A percentile compares a stretch with the other conserved stretches of the same genome.
Evolutionary conservation across 1,140 invertebrate genomes (phyloP).

Genomic region (Delia radicum): DNA sequence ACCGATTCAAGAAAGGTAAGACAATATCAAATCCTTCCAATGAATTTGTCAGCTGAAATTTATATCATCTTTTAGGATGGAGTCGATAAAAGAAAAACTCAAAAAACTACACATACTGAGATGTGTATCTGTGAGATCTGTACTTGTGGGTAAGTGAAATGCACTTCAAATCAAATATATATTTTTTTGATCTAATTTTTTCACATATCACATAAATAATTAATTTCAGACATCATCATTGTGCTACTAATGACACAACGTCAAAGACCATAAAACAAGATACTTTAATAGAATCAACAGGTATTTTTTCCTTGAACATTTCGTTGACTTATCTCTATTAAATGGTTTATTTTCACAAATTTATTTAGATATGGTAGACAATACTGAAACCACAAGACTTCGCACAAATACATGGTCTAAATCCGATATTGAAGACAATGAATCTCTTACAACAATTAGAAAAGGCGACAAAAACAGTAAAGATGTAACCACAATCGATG

Average conservation of each 20-base stretch:
- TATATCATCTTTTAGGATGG: slow-evolving; percentile 35
- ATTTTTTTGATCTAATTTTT: too few species aligned
- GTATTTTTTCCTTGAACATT: background rate
- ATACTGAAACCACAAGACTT: slow-evolving; percentile 67
- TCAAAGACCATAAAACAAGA: slow-evolving; percentile 37
- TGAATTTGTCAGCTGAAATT: background rate
- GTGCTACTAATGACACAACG: slow-evolving; percentile 38
- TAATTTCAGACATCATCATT: slow-evolving; percentile 49
- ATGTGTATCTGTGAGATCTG: slow-evolving; percentile 88
- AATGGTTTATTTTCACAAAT: background rate
- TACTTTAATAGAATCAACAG: slow-evolving; percentile 29
- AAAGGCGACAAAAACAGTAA: slow-evolving; percentile 66
- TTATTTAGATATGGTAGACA: slow-evolving; percentile 44
- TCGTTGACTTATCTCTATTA: background rate
- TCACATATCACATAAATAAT: too few species aligned
- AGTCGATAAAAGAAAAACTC: slow-evolving; percentile 53
- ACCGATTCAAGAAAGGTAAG: slow-evolving; percentile 52
- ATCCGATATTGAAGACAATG: slow-evolving; percentile 64
- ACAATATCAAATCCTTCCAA: slow-evolving; percentile 19
- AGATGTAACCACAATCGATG: slow-evolving; percentile 63
- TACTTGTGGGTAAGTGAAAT: slow-evolving; percentile 88
- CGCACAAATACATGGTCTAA: slow-evolving; percentile 81
- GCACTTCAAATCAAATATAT: background rate
- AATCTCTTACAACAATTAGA: slow-evolving; percentile 56
- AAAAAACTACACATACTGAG: slow-evolving; percentile 63